phyloP scores from a whole-genome alignment of 2,797 vertebrate genomes.

The Florisuga fusca region DNA sequence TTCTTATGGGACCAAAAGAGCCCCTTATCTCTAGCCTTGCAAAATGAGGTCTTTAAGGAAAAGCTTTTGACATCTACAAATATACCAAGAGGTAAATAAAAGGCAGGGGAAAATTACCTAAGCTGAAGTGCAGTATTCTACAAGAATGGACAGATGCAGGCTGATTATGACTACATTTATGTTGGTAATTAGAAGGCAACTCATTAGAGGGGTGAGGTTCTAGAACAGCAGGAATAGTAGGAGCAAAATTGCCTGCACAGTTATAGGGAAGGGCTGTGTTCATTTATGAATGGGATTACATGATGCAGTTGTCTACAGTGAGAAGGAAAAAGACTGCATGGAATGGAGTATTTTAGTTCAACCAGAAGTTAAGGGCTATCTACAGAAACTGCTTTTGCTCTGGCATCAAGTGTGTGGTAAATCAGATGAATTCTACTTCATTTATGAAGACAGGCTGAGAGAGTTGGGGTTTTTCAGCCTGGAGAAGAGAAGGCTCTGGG shows the following conservation, averaged over 20 bases:
- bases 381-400: not conserved
- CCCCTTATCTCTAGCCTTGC: not conserved
- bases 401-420: not conserved
- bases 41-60: not conserved
- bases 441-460: no score
- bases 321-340: not conserved
- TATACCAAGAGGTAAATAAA: not conserved
- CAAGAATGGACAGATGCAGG: not conserved
- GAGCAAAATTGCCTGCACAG: not conserved
- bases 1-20: not conserved
- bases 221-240: conserved; percentile 2
- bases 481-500: no score
- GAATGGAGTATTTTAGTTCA: not conserved
- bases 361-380: not conserved
- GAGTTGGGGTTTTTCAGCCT: no score
- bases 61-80: not conserved
- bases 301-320: not conserved
- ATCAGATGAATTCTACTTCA: not conserved
- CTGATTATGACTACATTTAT: not conserved
- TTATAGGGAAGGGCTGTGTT: not conserved
- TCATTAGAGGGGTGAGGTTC: not conserved
- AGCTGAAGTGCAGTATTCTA: not conserved
- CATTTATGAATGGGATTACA: not conserved
- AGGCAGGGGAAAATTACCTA: not conserved
- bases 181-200: not conserved